Evolutionary conservation across 2,113 vertebrate genomes (phyloP).

Genomic region (Apteryx mantelli): DNA sequence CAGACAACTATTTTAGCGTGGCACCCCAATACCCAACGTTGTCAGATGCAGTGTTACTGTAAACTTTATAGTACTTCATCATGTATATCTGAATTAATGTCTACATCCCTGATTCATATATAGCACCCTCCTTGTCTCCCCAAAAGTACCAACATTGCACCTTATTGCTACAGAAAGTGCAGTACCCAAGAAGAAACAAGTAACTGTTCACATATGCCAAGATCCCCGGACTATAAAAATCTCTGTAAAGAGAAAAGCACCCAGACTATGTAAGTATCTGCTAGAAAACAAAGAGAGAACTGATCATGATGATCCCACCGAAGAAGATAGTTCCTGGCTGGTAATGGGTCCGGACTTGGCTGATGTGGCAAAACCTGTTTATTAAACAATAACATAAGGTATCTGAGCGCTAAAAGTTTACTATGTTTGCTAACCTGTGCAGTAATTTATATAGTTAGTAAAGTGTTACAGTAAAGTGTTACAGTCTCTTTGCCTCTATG

Average conservation of each 20-base stretch:
- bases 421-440: background rate
- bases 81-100: background rate
- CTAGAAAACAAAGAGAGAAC: background rate
- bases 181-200: background rate
- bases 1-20: background rate
- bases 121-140: background rate
- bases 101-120: background rate
- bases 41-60: background rate
- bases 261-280: background rate
- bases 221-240: background rate
- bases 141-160: background rate
- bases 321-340: background rate
- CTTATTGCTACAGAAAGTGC: background rate
- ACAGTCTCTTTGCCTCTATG: background rate
- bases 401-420: background rate
- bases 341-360: background rate
- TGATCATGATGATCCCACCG: background rate
- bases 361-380: background rate
- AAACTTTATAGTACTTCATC: background rate
- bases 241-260: background rate
- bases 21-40: background rate
- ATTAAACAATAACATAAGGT: background rate
- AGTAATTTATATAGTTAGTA: background rate
- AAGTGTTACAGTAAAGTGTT: background rate
- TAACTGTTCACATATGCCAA: background rate